Conservation (phyloP, 1,140 invertebrate genomes). For the Brachionus rotundiformis region DNA sequence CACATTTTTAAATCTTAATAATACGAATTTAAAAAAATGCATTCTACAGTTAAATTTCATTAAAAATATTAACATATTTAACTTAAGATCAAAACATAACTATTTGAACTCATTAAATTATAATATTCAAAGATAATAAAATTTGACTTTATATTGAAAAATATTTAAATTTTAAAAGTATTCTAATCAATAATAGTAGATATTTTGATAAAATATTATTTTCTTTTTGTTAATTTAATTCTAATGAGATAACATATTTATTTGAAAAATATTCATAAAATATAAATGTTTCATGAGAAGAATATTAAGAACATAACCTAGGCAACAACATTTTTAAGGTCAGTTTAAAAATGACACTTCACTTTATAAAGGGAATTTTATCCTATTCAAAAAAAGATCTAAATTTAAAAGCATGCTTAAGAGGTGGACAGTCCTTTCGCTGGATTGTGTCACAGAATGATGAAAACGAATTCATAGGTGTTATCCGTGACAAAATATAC, state of each 20-base stretch:
- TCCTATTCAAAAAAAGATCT: slow-evolving; percentile 29
- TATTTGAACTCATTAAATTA: too few species aligned
- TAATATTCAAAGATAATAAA: too few species aligned
- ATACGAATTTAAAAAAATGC: too few species aligned
- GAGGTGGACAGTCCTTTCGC: slow-evolving; percentile 43
- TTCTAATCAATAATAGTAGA: too few species aligned
- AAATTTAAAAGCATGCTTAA: slow-evolving; percentile 41
- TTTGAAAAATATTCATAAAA: not conserved
- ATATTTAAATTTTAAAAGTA: too few species aligned
- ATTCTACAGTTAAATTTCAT: too few species aligned
- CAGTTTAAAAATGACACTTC: not conserved
- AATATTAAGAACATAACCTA: not conserved
- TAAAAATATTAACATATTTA: too few species aligned
- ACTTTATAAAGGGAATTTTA: not conserved
- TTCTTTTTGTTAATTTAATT: not conserved
- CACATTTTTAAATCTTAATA: too few species aligned
- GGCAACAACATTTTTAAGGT: slow-evolving; percentile 35
- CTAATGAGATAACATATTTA: not conserved
- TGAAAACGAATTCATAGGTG: slow-evolving; percentile 17
- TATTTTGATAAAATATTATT: too few species aligned
- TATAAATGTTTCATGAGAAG: too few species aligned
- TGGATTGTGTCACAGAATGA: not conserved
- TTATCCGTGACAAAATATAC: slow-evolving; percentile 11
- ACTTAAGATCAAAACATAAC: too few species aligned
- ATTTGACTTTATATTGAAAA: too few species aligned